Evolutionary conservation across 1,140 invertebrate species (phyloP).

Genomic region (Drosophila subobscura): DNA sequence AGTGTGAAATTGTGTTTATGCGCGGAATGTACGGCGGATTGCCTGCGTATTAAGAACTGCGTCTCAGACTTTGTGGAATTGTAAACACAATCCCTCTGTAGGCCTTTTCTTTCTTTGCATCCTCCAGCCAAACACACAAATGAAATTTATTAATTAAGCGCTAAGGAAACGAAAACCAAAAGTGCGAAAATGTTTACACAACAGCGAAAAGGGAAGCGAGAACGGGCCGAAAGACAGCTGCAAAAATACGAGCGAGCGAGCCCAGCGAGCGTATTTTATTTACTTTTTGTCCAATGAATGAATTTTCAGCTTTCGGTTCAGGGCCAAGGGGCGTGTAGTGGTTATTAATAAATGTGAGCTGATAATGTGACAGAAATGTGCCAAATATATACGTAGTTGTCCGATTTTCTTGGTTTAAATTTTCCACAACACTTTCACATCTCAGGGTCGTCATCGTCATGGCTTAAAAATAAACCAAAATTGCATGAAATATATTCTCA

Average conservation of each 20-base stretch:
- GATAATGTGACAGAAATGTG: conserved; percentile 52
- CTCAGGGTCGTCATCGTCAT: conserved; percentile 33
- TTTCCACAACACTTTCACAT: conserved; percentile 29
- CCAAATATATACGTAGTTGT: conserved; percentile 25
- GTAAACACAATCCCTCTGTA: conserved; percentile 53
- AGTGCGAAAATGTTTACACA: conserved; percentile 61
- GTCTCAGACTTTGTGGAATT: conserved; percentile 42
- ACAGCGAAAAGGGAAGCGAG: conserved; percentile 12
- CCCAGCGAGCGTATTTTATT: conserved; percentile 35
- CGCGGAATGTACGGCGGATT: conserved; percentile 4
- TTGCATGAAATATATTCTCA: too few species aligned
- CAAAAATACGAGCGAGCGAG: conserved; percentile 50
- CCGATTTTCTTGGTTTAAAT: conserved; percentile 15
- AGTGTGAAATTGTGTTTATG: conserved; percentile 41
- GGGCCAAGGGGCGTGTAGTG: conserved; percentile 54
- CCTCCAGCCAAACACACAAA: conserved; percentile 21
- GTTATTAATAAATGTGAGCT: conserved; percentile 29
- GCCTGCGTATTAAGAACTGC: conserved; percentile 54
- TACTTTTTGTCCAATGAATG: conserved; percentile 55
- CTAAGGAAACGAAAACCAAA: conserved; percentile 42
- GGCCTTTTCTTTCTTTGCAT: not conserved
- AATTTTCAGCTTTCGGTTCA: conserved; percentile 56
- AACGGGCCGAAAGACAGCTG: conserved; percentile 47
- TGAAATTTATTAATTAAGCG: conserved; percentile 66
- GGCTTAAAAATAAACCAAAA: conserved; percentile 26